Evolutionary conservation across 1,140 invertebrate species (phyloP).

Genomic region (Diplogasteroides magnus): DNA sequence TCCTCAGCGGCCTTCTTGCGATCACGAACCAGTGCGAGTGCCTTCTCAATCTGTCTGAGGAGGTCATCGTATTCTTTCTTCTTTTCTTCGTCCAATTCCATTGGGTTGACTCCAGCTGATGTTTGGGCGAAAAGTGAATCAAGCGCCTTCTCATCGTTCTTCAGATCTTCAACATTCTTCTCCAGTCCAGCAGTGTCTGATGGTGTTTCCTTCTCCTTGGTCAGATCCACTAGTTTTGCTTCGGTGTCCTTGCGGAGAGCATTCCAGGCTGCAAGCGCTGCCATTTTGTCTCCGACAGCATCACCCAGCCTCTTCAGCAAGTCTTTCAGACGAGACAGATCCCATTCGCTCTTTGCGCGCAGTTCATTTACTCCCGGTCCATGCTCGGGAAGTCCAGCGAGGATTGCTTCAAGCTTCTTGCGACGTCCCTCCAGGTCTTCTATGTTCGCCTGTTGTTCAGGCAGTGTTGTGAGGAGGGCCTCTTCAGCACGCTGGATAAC

Average conservation of each 20-base stretch:
- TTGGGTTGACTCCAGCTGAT: conserved; percentile 8
- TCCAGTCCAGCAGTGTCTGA: conserved; percentile 8
- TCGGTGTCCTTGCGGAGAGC: conserved; percentile 34
- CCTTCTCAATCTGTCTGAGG: conserved; percentile 10
- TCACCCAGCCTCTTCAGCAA: conserved; percentile 33
- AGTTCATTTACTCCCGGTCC: conserved; percentile 30
- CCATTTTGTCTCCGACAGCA: conserved; percentile 43
- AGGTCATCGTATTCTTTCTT: conserved; percentile 16
- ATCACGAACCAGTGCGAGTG: conserved; percentile 11
- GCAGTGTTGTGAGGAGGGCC: conserved; percentile 24
- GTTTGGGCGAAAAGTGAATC: conserved; percentile 6
- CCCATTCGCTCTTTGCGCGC: conserved; percentile 36
- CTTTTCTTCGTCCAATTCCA: conserved; percentile 17
- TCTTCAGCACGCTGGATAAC: conserved; percentile 16
- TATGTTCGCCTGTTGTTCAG: conserved; percentile 34
- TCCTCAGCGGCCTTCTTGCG: conserved; percentile 19
- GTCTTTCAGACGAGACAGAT: conserved; percentile 39
- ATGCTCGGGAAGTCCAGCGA: conserved; percentile 34
- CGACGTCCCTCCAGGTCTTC: conserved; percentile 33
- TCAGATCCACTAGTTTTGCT: conserved; percentile 20
- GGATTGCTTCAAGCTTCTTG: conserved; percentile 33
- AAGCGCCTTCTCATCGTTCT: conserved; percentile 18
- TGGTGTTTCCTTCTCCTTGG: not conserved
- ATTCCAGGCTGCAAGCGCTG: conserved; percentile 39
- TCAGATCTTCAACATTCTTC: conserved; percentile 19